Evolutionary conservation across 2,113 vertebrate genomes (phyloP).

Genomic region (Aythya baeri): DNA sequence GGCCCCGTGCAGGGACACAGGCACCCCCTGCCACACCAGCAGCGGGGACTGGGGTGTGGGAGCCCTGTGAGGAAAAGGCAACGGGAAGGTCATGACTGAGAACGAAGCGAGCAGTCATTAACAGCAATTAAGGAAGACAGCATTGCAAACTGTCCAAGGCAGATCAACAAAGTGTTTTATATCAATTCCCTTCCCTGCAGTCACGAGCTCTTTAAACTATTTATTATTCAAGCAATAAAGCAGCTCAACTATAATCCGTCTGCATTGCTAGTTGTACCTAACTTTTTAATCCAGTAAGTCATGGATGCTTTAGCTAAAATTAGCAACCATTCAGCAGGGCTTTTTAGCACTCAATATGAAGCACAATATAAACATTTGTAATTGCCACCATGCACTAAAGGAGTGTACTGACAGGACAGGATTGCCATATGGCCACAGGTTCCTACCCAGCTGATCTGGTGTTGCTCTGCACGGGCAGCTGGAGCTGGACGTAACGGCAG

Average conservation of each 20-base stretch:
- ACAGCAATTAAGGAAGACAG: background rate
- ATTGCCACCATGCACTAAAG: background rate
- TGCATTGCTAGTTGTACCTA: background rate
- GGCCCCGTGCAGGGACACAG: too few relatives aligned
- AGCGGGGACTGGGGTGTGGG: background rate
- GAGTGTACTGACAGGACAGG: background rate
- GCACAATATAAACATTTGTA: background rate
- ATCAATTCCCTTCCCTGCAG: background rate
- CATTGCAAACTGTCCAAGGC: background rate
- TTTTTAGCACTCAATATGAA: background rate
- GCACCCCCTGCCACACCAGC: background rate
- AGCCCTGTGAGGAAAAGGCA: background rate
- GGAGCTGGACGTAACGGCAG: fast-evolving
- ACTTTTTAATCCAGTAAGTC: background rate
- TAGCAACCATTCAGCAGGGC: background rate
- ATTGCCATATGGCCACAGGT: background rate
- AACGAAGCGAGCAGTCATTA: background rate
- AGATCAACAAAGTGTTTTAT: background rate
- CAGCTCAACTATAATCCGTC: background rate
- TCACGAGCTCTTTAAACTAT: background rate
- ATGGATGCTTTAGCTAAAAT: background rate
- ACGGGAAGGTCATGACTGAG: background rate
- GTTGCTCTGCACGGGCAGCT: fast-evolving
- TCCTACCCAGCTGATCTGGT: background rate
- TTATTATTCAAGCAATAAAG: background rate